Percentiles rank a stretch among this genome's conserved stretches.
Evolutionary conservation across 2,797 vertebrate species (phyloP).

Genomic region (Diglossa cyanea): DNA sequence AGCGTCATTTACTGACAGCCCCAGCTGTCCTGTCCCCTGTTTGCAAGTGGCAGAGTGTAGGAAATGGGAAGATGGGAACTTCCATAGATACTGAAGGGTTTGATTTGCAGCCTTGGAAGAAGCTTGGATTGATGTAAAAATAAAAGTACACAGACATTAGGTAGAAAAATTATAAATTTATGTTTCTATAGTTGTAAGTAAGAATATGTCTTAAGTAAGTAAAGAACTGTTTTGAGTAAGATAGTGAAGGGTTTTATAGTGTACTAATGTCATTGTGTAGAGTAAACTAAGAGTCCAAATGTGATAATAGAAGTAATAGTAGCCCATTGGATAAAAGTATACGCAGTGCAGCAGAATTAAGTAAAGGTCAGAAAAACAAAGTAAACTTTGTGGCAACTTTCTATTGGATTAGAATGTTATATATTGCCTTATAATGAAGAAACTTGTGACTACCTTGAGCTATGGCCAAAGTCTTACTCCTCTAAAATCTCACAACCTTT

Average conservation of each 20-base stretch:
- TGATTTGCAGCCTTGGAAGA: not conserved
- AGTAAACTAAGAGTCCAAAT: not conserved
- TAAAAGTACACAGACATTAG: not conserved
- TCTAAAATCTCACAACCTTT: not conserved
- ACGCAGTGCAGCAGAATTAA: not conserved
- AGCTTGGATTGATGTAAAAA: not conserved
- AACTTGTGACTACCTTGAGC: not conserved
- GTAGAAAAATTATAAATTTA: not conserved
- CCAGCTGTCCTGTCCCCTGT: constrained; percentile 4
- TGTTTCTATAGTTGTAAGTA: not conserved
- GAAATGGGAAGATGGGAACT: not conserved
- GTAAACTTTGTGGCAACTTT: not conserved
- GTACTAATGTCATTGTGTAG: not conserved
- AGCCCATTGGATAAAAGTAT: not conserved
- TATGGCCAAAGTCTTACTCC: not conserved
- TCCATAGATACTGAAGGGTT: not conserved
- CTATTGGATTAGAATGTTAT: not conserved
- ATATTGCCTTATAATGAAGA: not conserved
- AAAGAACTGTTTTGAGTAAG: not conserved
- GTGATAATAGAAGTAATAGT: not conserved
- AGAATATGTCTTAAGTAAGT: not conserved
- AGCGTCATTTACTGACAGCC: not conserved
- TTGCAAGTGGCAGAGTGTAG: not conserved
- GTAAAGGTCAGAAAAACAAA: not conserved
- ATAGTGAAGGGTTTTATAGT: not conserved